phyloP scores from a whole-genome alignment of 2,113 vertebrate genomes.

The Entelurus aequoreus region DNA sequence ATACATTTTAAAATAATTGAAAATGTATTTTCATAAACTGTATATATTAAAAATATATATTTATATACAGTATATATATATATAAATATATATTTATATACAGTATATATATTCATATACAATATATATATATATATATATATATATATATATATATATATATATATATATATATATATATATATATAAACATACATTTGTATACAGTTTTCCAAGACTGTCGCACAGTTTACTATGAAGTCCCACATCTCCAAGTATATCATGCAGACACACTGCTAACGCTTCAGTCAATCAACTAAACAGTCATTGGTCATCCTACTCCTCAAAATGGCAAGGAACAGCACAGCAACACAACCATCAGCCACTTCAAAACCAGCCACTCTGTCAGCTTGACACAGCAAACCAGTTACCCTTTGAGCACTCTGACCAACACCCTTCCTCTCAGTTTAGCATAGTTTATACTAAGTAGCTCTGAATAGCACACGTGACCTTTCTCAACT shows the following conservation, averaged over 20 bases:
- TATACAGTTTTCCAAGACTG: neutral
- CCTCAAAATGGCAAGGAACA: constrained; percentile 25
- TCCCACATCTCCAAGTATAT: constrained; percentile 39
- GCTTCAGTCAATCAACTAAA: constrained; percentile 24
- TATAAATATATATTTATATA: too few species aligned
- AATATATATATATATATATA: too few species aligned
- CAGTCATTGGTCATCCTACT: constrained; percentile 42
- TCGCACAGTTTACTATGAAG: constrained; percentile 16
- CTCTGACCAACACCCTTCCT: constrained; percentile 41
- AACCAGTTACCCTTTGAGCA: constrained; percentile 61
- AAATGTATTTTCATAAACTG: too few species aligned
- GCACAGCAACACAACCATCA: constrained; percentile 26
- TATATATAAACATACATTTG: too few species aligned
- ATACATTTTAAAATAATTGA: too few species aligned
- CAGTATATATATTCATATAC: too few species aligned
- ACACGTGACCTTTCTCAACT: constrained; percentile 67
- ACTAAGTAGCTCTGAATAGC: constrained; percentile 55
- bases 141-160: too few species aligned
- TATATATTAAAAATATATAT: too few species aligned
- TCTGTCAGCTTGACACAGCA: constrained; percentile 45
- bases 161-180: too few species aligned
- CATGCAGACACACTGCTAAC: constrained; percentile 34
- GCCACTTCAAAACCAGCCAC: constrained; percentile 48
- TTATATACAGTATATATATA: too few species aligned
- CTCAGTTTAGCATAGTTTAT: constrained; percentile 49